phyloP scores from a whole-genome alignment of 2,113 vertebrate species.

The Columba janthina region DNA sequence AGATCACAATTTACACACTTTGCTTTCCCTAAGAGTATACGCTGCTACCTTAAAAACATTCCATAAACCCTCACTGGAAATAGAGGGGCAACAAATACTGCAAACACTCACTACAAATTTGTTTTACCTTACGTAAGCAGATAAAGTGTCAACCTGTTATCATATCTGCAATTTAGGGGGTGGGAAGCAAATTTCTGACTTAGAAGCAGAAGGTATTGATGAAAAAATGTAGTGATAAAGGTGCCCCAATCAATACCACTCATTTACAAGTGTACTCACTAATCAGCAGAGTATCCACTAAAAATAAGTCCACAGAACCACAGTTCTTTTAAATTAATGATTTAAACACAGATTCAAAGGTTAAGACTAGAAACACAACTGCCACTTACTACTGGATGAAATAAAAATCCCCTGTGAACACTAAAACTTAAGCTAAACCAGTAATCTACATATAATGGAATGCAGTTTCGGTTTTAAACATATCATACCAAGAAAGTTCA shows the following conservation, averaged over 20 bases:
- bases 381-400: neutral
- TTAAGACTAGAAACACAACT: neutral
- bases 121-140: neutral
- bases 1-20: neutral
- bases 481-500: neutral
- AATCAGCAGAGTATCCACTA: neutral
- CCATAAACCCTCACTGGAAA: neutral
- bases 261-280: neutral
- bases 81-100: neutral
- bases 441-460: neutral
- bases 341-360: neutral
- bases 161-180: neutral
- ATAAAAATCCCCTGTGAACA: neutral
- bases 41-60: neutral
- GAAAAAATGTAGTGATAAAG: neutral
- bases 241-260: neutral
- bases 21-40: neutral
- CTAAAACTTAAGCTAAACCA: neutral
- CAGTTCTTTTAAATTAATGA: neutral
- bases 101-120: neutral
- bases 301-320: neutral
- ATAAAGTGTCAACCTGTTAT: neutral
- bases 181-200: neutral
- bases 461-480: neutral
- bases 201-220: neutral